Base-by-base conservation (phyloP, 1,140 invertebrate genomes). In the Aphaenogaster floridana region DNA sequence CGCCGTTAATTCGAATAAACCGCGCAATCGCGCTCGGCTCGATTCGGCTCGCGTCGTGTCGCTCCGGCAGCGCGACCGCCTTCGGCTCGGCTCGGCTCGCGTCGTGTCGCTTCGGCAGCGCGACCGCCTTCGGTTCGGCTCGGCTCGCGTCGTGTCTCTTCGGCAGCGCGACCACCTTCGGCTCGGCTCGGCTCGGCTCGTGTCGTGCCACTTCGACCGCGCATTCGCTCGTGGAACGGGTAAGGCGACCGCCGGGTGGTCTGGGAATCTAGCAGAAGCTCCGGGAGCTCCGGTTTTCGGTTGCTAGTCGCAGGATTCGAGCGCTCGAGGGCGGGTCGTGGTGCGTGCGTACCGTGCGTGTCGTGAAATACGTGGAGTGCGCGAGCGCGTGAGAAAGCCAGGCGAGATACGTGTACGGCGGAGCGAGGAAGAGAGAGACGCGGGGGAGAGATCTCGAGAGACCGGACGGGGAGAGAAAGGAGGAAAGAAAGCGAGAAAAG, bases 201-300 rank as follows among this genome's bases (percentile, higher is more conserved):
- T 45, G 45, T 28, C 48, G 39, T 13, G 42, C 4, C 1, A 15
- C 8, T 52, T 34, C 34, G 6, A 7, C 50, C 63, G 61, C 83
- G 83, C 88, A 11, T 74, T 89, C 48, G 86, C 77, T 76, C 28
- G 61, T 54, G 76, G 76, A 88, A 90, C 63, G 79, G 83, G 78
- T 84, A 84, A 74, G 86, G 83, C 72, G 64, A 88, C 87, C 87
- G 83, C 84, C 66, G 84, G 89, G 84, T 90, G 88, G 84, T 90
- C 85, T 90, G 89, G 89, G 87, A 88, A 88, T 87, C 64, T 86
- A 79, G 88, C 90, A 85, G 87, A 84, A 84, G 89, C 86, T 87
- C 88, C 76, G 90, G 88, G 87, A 71, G 72, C 84, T 89, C 59
- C 72, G 79, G 64, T 91, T 66, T 92, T 91, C 89, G 86, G 86